Evolutionary conservation across 2,888 invertebrate species (phyloP), one percentile per base, ranked within the genome.

Genomic region (Dilophus febrilis): DNA sequence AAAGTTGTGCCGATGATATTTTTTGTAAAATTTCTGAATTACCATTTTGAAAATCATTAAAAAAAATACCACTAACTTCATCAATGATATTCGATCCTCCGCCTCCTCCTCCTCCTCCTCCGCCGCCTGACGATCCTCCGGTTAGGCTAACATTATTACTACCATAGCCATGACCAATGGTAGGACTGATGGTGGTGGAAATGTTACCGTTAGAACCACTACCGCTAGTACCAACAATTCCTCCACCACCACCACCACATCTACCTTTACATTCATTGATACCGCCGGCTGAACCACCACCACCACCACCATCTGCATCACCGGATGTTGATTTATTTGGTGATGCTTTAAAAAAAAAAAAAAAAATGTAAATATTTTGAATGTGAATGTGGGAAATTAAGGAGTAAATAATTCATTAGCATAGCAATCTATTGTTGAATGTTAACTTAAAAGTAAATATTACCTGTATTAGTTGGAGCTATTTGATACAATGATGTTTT

Each of bases 1-100:
- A 80, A 39, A 86, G 67, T 48, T 72, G 71, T 42, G 67, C 71
- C 17, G 76, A 73, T 14, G 62, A 58, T 41, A 62, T 58, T 28
- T 57, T 55, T 40, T 58, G 57, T 12, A 63, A 59, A 13, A 61
- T 51, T 44, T 63, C 62, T 1, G 63, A 61, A 47, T 61, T 58
- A 38, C 55, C 54, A 38, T 59, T 55, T 43, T 56, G 53, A 28
- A 57, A 57, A 27, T 38, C 39, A 32, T 51, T 50, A 3, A 35
- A 39, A 19, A 45, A 45, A 30, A 51, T 45, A 3, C 55, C 57
- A 34, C 56, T 53, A 33, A 59, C 61, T 16, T 61, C 62, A 12
- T 53, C 57, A 8, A 52, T 47, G 8, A 4, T 8, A 22, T 8
- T 22, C 5, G 5, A 4, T 6, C 55, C 57, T 33, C 56, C 53